These are phyloP conservation scores for Mesorhabditis sp. DNA, from an alignment of 2,888 invertebrate genomes.

Conservation along the genomic window DNA sequence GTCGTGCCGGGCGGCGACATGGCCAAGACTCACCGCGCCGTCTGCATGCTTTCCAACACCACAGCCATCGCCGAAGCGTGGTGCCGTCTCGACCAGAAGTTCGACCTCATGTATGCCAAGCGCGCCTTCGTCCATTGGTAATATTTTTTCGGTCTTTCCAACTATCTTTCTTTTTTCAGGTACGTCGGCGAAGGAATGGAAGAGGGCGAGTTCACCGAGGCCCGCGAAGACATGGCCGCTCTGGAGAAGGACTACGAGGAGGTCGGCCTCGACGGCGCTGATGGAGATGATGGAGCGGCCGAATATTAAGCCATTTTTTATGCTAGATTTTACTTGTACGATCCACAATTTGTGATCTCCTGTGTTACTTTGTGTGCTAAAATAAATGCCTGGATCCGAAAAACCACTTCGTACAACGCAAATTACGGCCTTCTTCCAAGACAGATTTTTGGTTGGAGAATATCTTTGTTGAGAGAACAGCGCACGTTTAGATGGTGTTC, in stretches of 20 bases:
- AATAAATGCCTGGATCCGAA: no score
- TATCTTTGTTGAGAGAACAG: no score
- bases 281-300: slow-evolving; percentile 33
- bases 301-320: slow-evolving; percentile 20
- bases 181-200: slow-evolving; percentile 62
- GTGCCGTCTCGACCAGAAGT: slow-evolving; percentile 73
- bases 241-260: slow-evolving; percentile 27
- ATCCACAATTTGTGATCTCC: no score
- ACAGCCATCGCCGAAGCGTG: slow-evolving; percentile 71
- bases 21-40: no score
- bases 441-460: no score
- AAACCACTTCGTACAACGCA: no score
- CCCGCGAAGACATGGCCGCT: slow-evolving; percentile 40
- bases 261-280: slow-evolving; percentile 31
- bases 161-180: slow-evolving; percentile 14
- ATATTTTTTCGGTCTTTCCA: slow-evolving; percentile 20
- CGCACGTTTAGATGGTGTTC: not conserved
- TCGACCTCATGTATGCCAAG: slow-evolving; percentile 57
- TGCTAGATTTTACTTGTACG: no score
- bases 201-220: slow-evolving; percentile 54
- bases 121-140: slow-evolving; percentile 61
- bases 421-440: no score
- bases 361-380: no score
- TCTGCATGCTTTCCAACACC: not conserved
- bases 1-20: no score